Evolutionary conservation across 2,797 vertebrate species (phyloP).

Genomic region (Melanotaenia nigrans): DNA sequence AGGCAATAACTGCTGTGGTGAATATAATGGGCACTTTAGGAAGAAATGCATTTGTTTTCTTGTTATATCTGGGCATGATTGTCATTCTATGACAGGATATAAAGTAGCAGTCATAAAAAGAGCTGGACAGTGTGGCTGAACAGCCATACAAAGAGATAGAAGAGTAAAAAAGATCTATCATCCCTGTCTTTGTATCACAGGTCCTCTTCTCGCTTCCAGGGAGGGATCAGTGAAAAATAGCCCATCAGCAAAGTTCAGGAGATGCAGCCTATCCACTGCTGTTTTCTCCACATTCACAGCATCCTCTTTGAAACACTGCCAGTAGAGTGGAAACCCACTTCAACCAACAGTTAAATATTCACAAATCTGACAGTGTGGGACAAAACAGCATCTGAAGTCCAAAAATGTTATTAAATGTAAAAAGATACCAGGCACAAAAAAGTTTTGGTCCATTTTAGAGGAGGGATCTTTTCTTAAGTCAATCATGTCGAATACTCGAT

Average conservation of each 20-base stretch:
- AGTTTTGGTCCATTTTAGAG: neutral
- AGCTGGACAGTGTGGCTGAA: neutral
- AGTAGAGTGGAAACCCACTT: constrained; percentile 19
- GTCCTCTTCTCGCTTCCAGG: constrained; percentile 41
- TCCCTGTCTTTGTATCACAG: constrained; percentile 54
- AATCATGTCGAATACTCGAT: neutral
- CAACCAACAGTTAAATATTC: constrained; percentile 15
- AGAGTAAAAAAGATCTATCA: constrained; percentile 26
- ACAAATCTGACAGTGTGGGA: neutral
- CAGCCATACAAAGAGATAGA: constrained; percentile 28
- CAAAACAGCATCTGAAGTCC: constrained; percentile 9
- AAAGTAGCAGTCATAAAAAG: neutral
- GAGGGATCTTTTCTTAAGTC: neutral
- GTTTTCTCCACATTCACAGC: constrained; percentile 51
- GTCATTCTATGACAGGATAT: constrained; percentile 3
- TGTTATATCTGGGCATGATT: neutral
- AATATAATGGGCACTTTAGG: neutral
- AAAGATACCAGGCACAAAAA: neutral
- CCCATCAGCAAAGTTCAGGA: constrained; percentile 55
- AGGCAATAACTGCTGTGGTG: no score
- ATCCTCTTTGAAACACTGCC: constrained; percentile 20
- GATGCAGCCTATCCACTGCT: constrained; percentile 38
- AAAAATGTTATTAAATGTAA: constrained; percentile 2
- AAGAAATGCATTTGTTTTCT: neutral
- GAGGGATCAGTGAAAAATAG: constrained; percentile 56